Conservation (phyloP, 2,888 invertebrate genomes). For the Pheosia tremula region DNA sequence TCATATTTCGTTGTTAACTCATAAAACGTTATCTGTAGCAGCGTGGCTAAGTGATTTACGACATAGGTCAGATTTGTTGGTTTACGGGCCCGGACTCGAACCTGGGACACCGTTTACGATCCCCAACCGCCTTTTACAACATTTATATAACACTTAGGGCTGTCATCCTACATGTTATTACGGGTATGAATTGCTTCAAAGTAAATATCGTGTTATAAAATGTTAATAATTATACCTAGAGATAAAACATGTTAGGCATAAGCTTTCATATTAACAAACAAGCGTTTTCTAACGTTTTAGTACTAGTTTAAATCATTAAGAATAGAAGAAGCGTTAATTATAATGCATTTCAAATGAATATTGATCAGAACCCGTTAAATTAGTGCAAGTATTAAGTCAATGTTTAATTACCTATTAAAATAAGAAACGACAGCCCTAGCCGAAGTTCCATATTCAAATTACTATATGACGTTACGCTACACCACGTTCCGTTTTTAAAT, state of each 20-base stretch:
- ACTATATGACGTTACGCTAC: slow-evolving; percentile 52
- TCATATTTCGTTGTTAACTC: slow-evolving; percentile 68
- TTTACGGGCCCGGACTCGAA: slow-evolving; percentile 73
- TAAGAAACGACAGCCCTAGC: slow-evolving; percentile 5
- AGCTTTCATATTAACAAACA: no score
- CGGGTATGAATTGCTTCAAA: not conserved
- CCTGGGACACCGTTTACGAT: slow-evolving; percentile 76
- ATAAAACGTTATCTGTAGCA: slow-evolving; percentile 79
- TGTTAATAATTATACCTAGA: not conserved
- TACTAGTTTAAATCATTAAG: no score
- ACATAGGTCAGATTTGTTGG: slow-evolving; percentile 82
- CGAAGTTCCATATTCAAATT: slow-evolving; percentile 22
- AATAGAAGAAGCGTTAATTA: no score
- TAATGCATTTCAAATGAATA: slow-evolving; percentile 17
- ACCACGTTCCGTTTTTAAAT: slow-evolving; percentile 39
- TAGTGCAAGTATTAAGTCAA: not conserved
- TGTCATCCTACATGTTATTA: slow-evolving; percentile 33
- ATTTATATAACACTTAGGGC: slow-evolving; percentile 51
- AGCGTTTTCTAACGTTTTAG: no score
- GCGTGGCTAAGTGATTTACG: slow-evolving; percentile 83
- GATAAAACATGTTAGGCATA: not conserved
- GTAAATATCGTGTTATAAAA: not conserved
- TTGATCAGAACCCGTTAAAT: slow-evolving; percentile 14
- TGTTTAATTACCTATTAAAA: not conserved
- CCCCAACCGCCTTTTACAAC: slow-evolving; percentile 67